Base-by-base conservation (phyloP, 2,888 invertebrate genomes). In the Ptilodon capucinus region DNA sequence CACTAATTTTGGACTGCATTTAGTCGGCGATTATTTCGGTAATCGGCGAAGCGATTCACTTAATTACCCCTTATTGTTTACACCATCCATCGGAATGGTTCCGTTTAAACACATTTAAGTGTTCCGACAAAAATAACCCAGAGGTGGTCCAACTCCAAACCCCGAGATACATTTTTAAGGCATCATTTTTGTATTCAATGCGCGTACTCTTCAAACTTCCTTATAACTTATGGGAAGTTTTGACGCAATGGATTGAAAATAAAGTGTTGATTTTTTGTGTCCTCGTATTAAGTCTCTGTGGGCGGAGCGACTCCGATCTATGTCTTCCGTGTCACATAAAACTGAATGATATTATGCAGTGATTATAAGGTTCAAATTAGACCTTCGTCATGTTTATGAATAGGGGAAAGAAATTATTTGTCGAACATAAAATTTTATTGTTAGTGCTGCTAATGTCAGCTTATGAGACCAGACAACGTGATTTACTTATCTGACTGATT, bases 1-100 rank as follows among this genome's bases (percentile, higher is more conserved):
- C 75, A 76, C 84, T 81, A 79, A 84, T 86, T 86, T 79, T 70
- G 60, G 78, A 80, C 71, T 73, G 65, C 78, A 79, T 81, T 85
- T 78, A 76, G 70, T 57, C 71, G 59, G 53, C 71, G 79, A 81
- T 85, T 80, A 81, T 78, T 79, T 78, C 68, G 52, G 70, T 74
- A 79, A 84, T 79, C 69, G 68, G 69, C 67, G 64, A 65, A 74
- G 70, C 74, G 72, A 77, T 79, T 68, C 79, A 78, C 75, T 83
- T 82, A 82, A 86, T 82, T 83, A 81, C 74, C 68, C 55, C 71
- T 68, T 71, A 74, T 70, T 83, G 83, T 84, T 84, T 77, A 81
- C 78, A 68, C 72, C 68, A 74, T 80, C 62, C 63, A 74, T 80
- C 66, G 57, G 59, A 70, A 71, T 61, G 57, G 66, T 55, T 58